Percentiles rank a stretch among this genome's conserved stretches.
Evolutionary conservation across 2,797 vertebrate species (phyloP).

Genomic region (Limosa lapponica): DNA sequence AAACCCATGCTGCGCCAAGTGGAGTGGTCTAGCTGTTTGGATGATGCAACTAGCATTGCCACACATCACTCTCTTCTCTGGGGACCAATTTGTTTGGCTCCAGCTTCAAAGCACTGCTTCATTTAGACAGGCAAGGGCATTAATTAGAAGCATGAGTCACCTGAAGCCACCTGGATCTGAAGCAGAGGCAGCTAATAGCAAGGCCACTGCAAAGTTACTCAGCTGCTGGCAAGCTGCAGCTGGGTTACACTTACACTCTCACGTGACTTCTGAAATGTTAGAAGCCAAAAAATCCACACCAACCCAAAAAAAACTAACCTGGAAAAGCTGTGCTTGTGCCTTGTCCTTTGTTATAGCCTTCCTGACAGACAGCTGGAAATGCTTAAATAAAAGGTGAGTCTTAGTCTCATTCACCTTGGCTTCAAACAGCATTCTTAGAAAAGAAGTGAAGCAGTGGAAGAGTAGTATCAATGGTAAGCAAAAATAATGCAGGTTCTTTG

Average conservation of each 20-base stretch:
- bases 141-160: slow-evolving; percentile 45
- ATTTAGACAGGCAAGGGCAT: slow-evolving; percentile 13
- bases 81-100: slow-evolving; percentile 58
- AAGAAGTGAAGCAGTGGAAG: background rate
- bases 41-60: slow-evolving; percentile 52
- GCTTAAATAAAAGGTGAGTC: background rate
- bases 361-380: background rate
- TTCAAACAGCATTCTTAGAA: background rate
- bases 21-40: background rate
- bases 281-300: background rate
- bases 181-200: background rate
- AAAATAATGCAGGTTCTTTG: background rate
- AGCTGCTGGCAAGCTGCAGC: background rate
- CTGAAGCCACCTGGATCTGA: slow-evolving; percentile 54
- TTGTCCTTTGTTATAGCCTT: background rate
- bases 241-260: background rate
- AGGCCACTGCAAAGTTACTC: background rate
- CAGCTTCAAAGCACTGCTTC: slow-evolving; percentile 9
- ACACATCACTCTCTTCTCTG: slow-evolving; percentile 1
- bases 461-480: background rate
- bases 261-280: background rate
- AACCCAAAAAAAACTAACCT: background rate
- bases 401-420: background rate
- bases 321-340: background rate
- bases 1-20: rapidly evolving